phyloP scores from a whole-genome alignment of 2,113 vertebrate genomes.

The cat (Felis catus) region DNA sequence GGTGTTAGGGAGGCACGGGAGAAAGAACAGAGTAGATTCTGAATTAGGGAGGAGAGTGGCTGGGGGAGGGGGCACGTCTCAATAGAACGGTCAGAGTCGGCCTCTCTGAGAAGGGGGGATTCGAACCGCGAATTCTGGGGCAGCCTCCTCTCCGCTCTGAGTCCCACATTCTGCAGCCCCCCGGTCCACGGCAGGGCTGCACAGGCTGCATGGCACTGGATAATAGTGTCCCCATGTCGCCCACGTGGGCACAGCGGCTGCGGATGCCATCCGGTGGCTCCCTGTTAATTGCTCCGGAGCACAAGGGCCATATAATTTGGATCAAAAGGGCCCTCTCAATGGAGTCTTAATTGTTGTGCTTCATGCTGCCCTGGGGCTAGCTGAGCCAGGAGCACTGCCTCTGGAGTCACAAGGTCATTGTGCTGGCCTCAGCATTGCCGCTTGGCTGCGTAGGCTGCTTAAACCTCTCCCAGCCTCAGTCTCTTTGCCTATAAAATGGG shows the following conservation, averaged over 20 bases:
- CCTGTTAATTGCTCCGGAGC: slow-evolving; percentile 70
- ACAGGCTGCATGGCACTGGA: slow-evolving; percentile 51
- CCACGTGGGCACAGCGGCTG: slow-evolving; percentile 32
- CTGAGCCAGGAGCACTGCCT: neutral
- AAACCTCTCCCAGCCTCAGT: neutral
- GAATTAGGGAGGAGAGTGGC: neutral
- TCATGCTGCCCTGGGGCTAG: neutral
- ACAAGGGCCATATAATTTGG: slow-evolving; percentile 74
- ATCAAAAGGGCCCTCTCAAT: slow-evolving; percentile 70
- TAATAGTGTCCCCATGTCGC: slow-evolving; percentile 61
- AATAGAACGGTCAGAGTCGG: neutral
- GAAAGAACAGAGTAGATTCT: accelerated
- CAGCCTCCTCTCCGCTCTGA: neutral
- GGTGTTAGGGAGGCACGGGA: accelerated
- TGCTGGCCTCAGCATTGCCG: neutral
- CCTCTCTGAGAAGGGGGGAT: neutral
- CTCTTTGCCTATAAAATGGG: neutral
- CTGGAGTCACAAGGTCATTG: neutral
- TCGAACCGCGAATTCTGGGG: accelerated
- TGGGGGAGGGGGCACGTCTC: neutral
- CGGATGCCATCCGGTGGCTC: slow-evolving; percentile 47
- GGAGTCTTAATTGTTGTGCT: slow-evolving; percentile 56
- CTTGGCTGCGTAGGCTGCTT: neutral
- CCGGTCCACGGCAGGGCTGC: neutral
- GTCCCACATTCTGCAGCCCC: neutral